These are phyloP conservation scores for Tiliacea aurago DNA, from an alignment of 2,888 invertebrate genomes.

Conservation along the genomic window DNA sequence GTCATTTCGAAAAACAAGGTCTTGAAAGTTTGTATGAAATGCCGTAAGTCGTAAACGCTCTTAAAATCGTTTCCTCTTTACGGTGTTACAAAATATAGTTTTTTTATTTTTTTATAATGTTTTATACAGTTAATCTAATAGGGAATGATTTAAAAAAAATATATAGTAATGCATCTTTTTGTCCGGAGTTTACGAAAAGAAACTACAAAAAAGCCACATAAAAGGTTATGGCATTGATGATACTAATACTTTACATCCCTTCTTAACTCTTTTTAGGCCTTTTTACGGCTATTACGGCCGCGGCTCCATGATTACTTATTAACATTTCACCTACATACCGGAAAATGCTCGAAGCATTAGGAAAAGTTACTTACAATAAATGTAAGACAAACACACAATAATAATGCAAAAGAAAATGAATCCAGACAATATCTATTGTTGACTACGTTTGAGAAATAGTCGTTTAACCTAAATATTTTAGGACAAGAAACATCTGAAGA, in stretches of 20 bases:
- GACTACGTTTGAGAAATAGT: constrained; percentile 27
- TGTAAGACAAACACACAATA: constrained; percentile 8
- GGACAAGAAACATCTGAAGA: constrained; percentile 26
- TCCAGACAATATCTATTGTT: constrained; percentile 20
- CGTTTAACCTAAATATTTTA: constrained; percentile 56
- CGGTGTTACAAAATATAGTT: too few species aligned
- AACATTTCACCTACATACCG: background rate
- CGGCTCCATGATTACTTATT: background rate
- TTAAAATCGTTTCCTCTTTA: background rate
- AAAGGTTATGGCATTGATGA: too few species aligned
- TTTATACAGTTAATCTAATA: too few species aligned
- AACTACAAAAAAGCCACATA: background rate
- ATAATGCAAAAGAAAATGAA: constrained; percentile 21
- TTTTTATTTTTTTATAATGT: too few species aligned
- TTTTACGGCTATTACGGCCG: background rate
- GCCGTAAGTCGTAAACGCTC: too few species aligned
- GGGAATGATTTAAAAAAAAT: background rate
- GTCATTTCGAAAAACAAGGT: too few species aligned
- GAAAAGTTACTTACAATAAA: constrained; percentile 5
- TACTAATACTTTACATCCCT: background rate
- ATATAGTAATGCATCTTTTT: too few species aligned
- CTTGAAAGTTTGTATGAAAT: too few species aligned
- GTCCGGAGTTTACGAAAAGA: background rate
- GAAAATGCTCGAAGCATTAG: background rate
- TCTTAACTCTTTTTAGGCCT: background rate